phyloP scores from a whole-genome alignment of 2,888 invertebrate species.

The Scaptomyza cyrtandrae region DNA sequence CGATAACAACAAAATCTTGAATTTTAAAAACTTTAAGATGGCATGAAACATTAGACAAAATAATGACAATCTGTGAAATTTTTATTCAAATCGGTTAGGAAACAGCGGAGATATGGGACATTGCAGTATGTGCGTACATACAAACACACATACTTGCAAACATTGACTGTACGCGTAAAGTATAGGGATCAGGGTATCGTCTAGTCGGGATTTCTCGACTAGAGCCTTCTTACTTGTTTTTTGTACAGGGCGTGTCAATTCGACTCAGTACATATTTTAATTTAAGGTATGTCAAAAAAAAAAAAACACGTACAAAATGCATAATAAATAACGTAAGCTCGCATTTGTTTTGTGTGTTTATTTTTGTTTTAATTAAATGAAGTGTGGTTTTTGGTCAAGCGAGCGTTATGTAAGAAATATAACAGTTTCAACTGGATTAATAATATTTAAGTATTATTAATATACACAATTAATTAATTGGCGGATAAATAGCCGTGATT shows the following conservation, averaged over 20 bases:
- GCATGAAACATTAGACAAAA: too few relatives aligned
- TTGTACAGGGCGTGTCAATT: conserved; percentile 19
- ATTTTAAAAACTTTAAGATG: too few relatives aligned
- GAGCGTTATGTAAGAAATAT: conserved; percentile 10
- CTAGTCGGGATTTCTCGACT: too few relatives aligned
- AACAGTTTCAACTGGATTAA: conserved; percentile 1
- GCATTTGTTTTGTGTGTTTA: conserved; percentile 24
- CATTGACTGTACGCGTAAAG: too few relatives aligned
- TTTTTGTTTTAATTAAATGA: conserved; percentile 45
- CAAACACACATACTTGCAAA: too few relatives aligned
- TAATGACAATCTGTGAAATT: too few relatives aligned
- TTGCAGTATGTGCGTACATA: too few relatives aligned
- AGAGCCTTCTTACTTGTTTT: too few relatives aligned
- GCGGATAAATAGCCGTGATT: neutral
- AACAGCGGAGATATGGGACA: too few relatives aligned
- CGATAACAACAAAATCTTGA: too few relatives aligned
- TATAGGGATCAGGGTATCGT: too few relatives aligned
- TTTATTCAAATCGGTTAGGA: too few relatives aligned
- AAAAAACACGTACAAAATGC: conserved; percentile 45
- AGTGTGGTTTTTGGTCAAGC: conserved; percentile 14
- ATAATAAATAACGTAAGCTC: conserved; percentile 53
- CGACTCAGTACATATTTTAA: conserved; percentile 4
- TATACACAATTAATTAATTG: conserved; percentile 41
- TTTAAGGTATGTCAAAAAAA: conserved; percentile 16
- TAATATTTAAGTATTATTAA: conserved; percentile 10